Evolutionary conservation across 2,888 invertebrate genomes (phyloP), one percentile per base, ranked within the genome.

Genomic region (Scaptomyza reducta): DNA sequence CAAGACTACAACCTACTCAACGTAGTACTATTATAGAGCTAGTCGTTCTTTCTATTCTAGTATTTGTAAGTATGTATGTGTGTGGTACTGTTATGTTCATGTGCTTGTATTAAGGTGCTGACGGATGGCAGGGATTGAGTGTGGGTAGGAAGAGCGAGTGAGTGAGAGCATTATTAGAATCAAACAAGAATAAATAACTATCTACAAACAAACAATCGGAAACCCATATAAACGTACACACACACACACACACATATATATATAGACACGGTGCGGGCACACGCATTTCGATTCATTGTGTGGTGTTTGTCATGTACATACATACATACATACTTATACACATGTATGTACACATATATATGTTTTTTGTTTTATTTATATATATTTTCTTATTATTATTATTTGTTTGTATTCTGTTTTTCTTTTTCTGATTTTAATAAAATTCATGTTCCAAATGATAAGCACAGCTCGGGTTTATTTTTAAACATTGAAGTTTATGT

Each of bases 401-500:
- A 11, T 22, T 60, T 47, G 25, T 49, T 56, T 65, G 54, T 57
- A 31, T 50, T 55, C 42, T 59, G 42, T 63, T 65, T 54, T 60
- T 35, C 44, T 64, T 60, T 61, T 47, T 61, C 58, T 56, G 38
- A 63, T 61, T 63, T 74, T 70, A 41, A 81, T 62, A 61, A 63
- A 79, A 77, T 69, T 74, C 77, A 83, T 87, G 88, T 85, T 83
- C 83, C 83, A 82, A 74, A 83, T 88, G 84, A 85, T 85, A 88
- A 79, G 51, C 64, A 27, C n/a, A 61, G 65, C 64, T 69, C 56
- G 68, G 31, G 74, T 77, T 82, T 88, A 88, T 85, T 88, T 85
- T 88, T 85, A 85, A 79, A 77, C 80, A 76, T 77, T 79, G 83
- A 84, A 86, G 84, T 82, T 84, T 87, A 79, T 84, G 78, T 87